Conservation (phyloP, 64 coral and sea anemone genomes). For the Montipora sp. region DNA sequence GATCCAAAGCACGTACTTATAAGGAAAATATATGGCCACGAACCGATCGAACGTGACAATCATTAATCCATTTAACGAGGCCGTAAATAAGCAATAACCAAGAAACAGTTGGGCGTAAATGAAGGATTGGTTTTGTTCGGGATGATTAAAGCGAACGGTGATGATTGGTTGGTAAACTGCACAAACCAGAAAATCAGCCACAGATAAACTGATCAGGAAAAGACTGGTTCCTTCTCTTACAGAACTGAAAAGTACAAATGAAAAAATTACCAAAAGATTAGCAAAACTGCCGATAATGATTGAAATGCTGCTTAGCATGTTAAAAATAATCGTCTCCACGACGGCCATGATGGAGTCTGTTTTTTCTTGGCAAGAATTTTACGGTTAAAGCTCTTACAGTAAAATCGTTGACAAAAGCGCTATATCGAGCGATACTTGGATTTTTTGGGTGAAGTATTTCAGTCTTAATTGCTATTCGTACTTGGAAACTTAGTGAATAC, state of each 20-base stretch:
- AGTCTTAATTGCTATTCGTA: too few relatives aligned
- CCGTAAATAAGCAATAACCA: not conserved
- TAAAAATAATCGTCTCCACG: not conserved
- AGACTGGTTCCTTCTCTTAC: not conserved
- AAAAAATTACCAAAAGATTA: not conserved
- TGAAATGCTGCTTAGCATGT: not conserved
- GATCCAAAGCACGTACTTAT: not conserved
- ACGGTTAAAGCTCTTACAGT: too few relatives aligned
- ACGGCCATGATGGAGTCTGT: not conserved
- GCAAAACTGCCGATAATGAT: conserved; percentile 11
- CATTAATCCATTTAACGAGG: conserved; percentile 1
- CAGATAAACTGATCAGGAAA: conserved; percentile 1
- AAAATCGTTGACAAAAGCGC: too few relatives aligned
- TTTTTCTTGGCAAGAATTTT: too few relatives aligned
- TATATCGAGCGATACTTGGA: too few relatives aligned
- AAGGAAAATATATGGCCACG: conserved; percentile 6
- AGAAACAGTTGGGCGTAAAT: not conserved
- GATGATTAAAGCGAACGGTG: not conserved
- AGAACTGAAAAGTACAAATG: not conserved
- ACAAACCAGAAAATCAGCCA: conserved; percentile 9
- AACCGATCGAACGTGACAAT: conserved; percentile 20
- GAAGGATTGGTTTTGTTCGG: not conserved
- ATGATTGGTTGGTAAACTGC: not conserved
- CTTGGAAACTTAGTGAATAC: too few relatives aligned
- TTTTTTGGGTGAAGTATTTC: too few relatives aligned